Conservation (phyloP, 2,888 invertebrate genomes). For the Nemoura dubitans region DNA sequence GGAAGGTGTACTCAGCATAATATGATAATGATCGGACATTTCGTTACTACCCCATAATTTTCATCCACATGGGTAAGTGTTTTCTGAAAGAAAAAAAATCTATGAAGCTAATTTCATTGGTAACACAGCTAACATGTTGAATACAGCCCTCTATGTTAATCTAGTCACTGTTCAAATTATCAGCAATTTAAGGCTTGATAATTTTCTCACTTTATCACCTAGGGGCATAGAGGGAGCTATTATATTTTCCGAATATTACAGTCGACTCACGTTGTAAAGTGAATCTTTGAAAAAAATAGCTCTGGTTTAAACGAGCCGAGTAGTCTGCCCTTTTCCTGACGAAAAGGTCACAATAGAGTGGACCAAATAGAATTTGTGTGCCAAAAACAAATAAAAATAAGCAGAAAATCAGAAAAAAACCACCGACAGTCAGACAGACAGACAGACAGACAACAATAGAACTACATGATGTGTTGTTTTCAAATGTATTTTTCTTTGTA, state of each 20-base stretch:
- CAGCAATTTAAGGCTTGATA: neutral
- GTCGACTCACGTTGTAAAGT: neutral
- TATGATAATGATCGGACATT: constrained; percentile 29
- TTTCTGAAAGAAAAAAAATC: constrained; percentile 16
- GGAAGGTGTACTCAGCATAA: constrained; percentile 18
- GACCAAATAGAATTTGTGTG: neutral
- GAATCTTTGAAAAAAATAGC: neutral
- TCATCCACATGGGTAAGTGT: neutral
- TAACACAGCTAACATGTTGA: neutral
- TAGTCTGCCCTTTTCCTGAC: neutral
- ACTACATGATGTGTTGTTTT: neutral
- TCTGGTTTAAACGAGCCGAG: neutral
- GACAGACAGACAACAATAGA: neutral
- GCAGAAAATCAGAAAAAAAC: neutral
- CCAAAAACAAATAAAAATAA: neutral
- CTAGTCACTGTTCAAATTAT: neutral
- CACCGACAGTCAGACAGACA: neutral
- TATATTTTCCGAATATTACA: neutral
- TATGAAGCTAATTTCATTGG: neutral
- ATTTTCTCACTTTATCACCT: neutral
- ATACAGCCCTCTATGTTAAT: neutral
- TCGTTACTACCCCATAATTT: constrained; percentile 24
- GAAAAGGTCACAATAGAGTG: neutral
- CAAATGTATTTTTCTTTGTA: neutral
- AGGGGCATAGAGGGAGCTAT: neutral